Evolutionary conservation across 2,797 vertebrate species (phyloP), one percentile per base, ranked within the genome.

Genomic region (Sebastes cheni): DNA sequence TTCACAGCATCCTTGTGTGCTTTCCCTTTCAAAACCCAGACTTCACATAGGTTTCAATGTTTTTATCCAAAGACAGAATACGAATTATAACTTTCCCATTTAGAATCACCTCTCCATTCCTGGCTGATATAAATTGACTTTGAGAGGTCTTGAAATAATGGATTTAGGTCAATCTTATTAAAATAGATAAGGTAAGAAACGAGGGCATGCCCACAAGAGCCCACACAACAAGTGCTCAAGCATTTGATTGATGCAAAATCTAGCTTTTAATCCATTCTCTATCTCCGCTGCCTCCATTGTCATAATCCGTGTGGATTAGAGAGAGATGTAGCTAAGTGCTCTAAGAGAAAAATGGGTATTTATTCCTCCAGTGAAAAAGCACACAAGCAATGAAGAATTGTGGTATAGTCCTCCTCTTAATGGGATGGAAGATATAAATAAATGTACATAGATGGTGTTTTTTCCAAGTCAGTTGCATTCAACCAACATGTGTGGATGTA

Each of bases 221-320:
- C 29, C 56, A 71, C 25, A 79, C 61, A 87, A 82, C 77, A 91
- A 91, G 85, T 85, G 75, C 84, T 64, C 20, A 70, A 85, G 85
- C 86, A 86, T 91, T 85, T 88, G 90, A 93, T 93, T 89, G 84
- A 92, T 85, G 83, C 82, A 74, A 91, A 94, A 92, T 92, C 80
- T 91, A 88, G 76, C 87, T 86, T 91, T 92, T 91, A 93, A 93
- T 94, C 94, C 88, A 89, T 88, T 90, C 77, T 85, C 83, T 61
- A 71, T 90, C 75, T 85, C 83, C 67, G 70, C 83, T 89, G 84
- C 92, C 85, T 91, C 91, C 79, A 94, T 95, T 93, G 92, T 93
- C 85, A 85, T 96, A 95, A 96, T 96, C 95, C 91, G 89, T 90
- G 91, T 94, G 93, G 94, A 96, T 95, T 95, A 95, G 87, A 92